These are phyloP conservation scores for Platycercus adscitus DNA, from an alignment of 2,113 vertebrate genomes.

Conservation along the genomic window DNA sequence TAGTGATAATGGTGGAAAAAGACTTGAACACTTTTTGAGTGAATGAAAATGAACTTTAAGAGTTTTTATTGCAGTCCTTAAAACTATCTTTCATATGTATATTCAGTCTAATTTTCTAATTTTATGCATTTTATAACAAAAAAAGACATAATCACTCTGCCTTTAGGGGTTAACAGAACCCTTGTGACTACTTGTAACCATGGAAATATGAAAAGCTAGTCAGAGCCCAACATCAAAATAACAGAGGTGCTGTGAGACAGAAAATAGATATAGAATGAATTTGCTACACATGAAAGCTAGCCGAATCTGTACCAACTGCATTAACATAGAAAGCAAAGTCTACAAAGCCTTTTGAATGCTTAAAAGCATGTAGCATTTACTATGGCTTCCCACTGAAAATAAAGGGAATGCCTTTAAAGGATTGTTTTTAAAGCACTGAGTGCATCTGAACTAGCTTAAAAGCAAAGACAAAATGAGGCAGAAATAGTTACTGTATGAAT, in stretches of 20 bases:
- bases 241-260: conserved; percentile 56
- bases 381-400: neutral
- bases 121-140: neutral
- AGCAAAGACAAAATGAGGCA: neutral
- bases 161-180: conserved; percentile 36
- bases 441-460: neutral
- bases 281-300: conserved; percentile 54
- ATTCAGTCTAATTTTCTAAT: neutral
- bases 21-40: neutral
- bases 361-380: conserved; percentile 32
- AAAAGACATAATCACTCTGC: neutral
- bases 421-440: neutral
- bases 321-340: conserved; percentile 48
- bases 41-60: neutral
- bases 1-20: neutral
- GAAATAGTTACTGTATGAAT: neutral
- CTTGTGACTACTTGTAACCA: conserved; percentile 55
- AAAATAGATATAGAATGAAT: conserved; percentile 60
- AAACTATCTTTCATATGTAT: neutral
- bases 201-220: conserved; percentile 51
- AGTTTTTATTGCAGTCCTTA: neutral
- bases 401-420: conserved; percentile 12
- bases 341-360: conserved; percentile 45
- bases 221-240: conserved; percentile 25
- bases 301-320: conserved; percentile 52